These are phyloP conservation scores for Erynnis tages DNA, from an alignment of 2,888 invertebrate species.

Conservation along the genomic window DNA sequence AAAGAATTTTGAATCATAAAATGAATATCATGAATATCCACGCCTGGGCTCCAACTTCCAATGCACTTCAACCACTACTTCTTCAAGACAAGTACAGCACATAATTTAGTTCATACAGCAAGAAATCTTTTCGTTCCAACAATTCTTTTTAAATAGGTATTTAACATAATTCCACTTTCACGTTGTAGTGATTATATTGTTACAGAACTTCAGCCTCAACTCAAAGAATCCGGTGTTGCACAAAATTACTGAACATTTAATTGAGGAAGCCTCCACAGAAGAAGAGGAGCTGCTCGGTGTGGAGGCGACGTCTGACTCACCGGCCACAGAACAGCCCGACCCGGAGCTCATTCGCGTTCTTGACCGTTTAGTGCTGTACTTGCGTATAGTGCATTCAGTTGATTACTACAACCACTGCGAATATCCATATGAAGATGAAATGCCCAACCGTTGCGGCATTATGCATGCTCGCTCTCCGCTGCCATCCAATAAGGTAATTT, in stretches of 20 bases:
- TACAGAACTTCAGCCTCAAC: constrained; percentile 83
- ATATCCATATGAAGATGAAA: constrained; percentile 99
- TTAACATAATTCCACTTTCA: not conserved
- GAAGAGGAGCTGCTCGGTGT: constrained; percentile 96
- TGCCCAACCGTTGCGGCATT: constrained; percentile 99
- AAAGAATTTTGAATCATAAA: too few relatives aligned
- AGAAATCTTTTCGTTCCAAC: too few relatives aligned
- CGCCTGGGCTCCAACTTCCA: too few relatives aligned
- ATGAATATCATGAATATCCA: too few relatives aligned
- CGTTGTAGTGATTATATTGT: constrained; percentile 2
- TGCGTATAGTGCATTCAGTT: constrained; percentile 98
- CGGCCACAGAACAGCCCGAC: constrained; percentile 53
- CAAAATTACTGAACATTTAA: constrained; percentile 98
- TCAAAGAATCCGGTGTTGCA: constrained; percentile 96
- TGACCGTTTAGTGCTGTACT: constrained; percentile 92
- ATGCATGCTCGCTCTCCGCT: constrained; percentile 97
- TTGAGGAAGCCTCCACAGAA: constrained; percentile 99
- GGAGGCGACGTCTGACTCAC: constrained; percentile 58
- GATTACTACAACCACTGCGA: constrained; percentile 99
- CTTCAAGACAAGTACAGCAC: too few relatives aligned
- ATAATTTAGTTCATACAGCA: too few relatives aligned
- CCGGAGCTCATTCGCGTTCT: constrained; percentile 83
- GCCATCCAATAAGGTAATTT: constrained; percentile 87
- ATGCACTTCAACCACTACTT: too few relatives aligned
- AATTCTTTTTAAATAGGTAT: not conserved